Percentiles rank a stretch among this genome's conserved stretches.
phyloP scores from a whole-genome alignment of 2,113 vertebrate species.

The Heterocephalus glaber region DNA sequence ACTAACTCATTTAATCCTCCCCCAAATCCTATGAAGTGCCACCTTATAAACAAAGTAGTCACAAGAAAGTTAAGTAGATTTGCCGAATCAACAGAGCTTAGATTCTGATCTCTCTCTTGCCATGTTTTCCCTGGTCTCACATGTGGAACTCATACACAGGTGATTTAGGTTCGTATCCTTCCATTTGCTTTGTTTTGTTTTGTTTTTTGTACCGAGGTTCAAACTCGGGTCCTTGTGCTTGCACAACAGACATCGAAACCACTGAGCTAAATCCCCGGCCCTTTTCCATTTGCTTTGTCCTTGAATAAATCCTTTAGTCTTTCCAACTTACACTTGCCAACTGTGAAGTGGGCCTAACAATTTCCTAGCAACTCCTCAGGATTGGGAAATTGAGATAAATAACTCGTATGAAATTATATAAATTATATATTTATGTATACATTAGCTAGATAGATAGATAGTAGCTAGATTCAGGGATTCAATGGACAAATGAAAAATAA shows the following conservation, averaged over 20 bases:
- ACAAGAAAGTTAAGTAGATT: neutral
- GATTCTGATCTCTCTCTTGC: neutral
- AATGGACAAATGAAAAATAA: neutral
- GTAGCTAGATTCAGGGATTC: neutral
- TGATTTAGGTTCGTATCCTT: neutral
- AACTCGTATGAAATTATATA: neutral
- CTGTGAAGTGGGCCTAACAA: neutral
- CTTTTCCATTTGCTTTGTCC: too few species aligned
- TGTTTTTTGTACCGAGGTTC: too few species aligned
- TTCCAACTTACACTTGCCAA: neutral
- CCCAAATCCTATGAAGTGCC: neutral
- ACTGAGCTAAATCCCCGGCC: too few species aligned
- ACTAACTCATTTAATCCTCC: neutral
- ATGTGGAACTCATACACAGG: fast-evolving
- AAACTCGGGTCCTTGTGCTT: too few species aligned
- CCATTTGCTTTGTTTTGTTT: neutral
- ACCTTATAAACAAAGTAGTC: neutral
- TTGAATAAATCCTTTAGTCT: neutral
- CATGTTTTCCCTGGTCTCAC: neutral
- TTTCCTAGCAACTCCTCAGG: neutral
- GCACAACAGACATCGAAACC: too few species aligned
- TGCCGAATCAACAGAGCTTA: neutral
- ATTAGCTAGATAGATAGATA: neutral
- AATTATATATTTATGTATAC: neutral
- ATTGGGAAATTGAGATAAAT: conserved; percentile 33